Conservation (phyloP, 2,113 vertebrate genomes). For the Acrocephalus arundinaceus region DNA sequence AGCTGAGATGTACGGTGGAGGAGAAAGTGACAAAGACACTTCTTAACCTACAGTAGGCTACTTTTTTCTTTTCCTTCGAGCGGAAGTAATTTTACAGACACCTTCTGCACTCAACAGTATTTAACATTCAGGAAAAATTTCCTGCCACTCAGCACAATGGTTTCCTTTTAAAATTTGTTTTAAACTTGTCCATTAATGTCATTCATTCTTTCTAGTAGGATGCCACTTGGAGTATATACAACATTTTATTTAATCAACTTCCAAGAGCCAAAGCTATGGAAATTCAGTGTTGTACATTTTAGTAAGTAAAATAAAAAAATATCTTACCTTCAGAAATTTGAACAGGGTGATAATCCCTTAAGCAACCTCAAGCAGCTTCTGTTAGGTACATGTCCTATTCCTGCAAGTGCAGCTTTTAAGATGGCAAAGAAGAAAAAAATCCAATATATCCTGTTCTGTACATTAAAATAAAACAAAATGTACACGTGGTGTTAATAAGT, state of each 20-base stretch:
- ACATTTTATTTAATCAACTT: constrained; percentile 77
- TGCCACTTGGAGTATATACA: constrained; percentile 73
- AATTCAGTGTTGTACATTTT: constrained; percentile 78
- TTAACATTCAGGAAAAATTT: constrained; percentile 72
- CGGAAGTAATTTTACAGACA: constrained; percentile 60
- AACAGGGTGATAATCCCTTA: constrained; percentile 67
- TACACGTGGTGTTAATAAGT: constrained; percentile 82
- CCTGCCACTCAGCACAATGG: constrained; percentile 78
- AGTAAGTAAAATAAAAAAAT: constrained; percentile 71
- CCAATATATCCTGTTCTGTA: constrained; percentile 77
- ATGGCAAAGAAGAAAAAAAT: constrained; percentile 57
- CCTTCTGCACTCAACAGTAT: constrained; percentile 68
- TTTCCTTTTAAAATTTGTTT: constrained; percentile 52
- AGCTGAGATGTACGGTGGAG: constrained; percentile 96
- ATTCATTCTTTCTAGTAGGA: constrained; percentile 76
- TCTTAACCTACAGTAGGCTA: constrained; percentile 75
- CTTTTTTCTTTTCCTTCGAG: constrained; percentile 12
- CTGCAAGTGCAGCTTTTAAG: constrained; percentile 74
- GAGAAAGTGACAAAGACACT: constrained; percentile 87
- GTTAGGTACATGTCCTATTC: constrained; percentile 67
- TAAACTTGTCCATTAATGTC: constrained; percentile 70
- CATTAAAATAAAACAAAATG: constrained; percentile 72
- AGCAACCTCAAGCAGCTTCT: constrained; percentile 73
- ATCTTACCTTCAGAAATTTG: constrained; percentile 67
- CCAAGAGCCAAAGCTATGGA: constrained; percentile 82